Base-by-base conservation (phyloP, 2,113 vertebrate genomes). In the Empidonax alnorum region DNA sequence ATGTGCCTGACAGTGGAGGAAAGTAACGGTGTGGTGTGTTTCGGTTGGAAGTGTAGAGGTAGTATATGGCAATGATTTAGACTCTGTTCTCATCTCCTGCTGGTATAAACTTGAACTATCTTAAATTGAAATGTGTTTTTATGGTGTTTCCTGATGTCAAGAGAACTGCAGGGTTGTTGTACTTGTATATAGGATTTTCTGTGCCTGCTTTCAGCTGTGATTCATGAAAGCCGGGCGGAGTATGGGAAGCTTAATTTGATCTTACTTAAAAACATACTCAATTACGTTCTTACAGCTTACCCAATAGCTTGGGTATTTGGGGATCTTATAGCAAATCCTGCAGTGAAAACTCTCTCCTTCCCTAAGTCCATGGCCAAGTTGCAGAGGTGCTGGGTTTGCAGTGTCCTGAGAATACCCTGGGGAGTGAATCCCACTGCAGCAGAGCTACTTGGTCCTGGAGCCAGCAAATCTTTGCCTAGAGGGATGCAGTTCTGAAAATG, bases 371-470 rank as follows among this genome's bases (percentile, higher is more conserved):
- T 6, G 30, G 66, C 20, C 41, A 44, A 25, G 58, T 8, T 62
- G 58, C 27, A 53, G 67, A 31, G 41, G 14, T 76, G 27, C 28
- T 42, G 37, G 10, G 18, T 86, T 92, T 61, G 50, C 46, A 1
- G 0, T 21, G 52, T 52, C 50, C 67, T 14, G 5, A 4, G 1
- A 47, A 18, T 56, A 47, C 30, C 25, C 18, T 0, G 3, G 20
- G 47, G 41, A 83, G 41, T 0, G 0, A 61, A 75, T 92, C 62
- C 53, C 84, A 39, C 65, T 68, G 37, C 53, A 71, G 44, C 50
- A 55, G 62, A 44, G 28, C 44, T 1, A 0, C 17, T 90, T 69
- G 39, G 24, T 73, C 46, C 28, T 4, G 4, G 21, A 53, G 49
- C 53, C 6, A 23, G 37, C 27, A 86, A 9, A 37, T 25, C 44